Percentiles rank a stretch among this genome's conserved stretches.
These are phyloP conservation scores for Sorex fumeus DNA, from an alignment of 2,113 vertebrate genomes.

Conservation along the genomic window DNA sequence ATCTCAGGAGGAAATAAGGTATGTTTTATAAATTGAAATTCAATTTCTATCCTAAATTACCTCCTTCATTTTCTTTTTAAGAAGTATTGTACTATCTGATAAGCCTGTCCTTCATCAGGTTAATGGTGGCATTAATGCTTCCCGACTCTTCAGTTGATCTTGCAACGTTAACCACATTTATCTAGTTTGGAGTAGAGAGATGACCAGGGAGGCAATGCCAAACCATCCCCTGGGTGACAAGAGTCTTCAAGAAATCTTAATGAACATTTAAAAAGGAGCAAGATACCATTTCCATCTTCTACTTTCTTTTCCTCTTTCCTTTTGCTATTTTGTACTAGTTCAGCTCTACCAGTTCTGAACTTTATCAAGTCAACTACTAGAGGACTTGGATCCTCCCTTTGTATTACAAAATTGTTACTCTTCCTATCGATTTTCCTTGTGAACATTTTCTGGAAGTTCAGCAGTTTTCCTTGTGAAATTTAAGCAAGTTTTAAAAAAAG, in stretches of 20 bases:
- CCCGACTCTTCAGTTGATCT: background rate
- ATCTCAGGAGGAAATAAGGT: conserved; percentile 68
- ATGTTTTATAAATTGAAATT: conserved; percentile 62
- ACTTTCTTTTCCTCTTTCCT: conserved; percentile 5
- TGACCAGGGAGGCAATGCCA: background rate
- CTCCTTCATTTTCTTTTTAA: conserved; percentile 38
- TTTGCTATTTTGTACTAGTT: conserved; percentile 7
- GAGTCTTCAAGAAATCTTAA: conserved; percentile 6
- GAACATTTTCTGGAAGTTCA: no score
- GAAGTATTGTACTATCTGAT: background rate
- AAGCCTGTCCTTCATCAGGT: background rate
- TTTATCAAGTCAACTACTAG: background rate
- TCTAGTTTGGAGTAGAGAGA: no score
- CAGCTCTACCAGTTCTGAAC: conserved; percentile 47
- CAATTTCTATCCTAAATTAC: background rate
- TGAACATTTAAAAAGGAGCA: background rate
- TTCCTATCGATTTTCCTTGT: conserved; percentile 47
- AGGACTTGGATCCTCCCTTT: background rate
- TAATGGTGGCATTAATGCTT: background rate
- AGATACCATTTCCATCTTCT: background rate
- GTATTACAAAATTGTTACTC: background rate
- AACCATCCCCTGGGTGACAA: background rate
- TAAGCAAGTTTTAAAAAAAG: background rate
- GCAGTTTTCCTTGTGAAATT: no score
- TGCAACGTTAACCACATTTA: background rate